Conservation (phyloP, 1,140 invertebrate genomes). For the Aphelenchoides fujianensis region DNA sequence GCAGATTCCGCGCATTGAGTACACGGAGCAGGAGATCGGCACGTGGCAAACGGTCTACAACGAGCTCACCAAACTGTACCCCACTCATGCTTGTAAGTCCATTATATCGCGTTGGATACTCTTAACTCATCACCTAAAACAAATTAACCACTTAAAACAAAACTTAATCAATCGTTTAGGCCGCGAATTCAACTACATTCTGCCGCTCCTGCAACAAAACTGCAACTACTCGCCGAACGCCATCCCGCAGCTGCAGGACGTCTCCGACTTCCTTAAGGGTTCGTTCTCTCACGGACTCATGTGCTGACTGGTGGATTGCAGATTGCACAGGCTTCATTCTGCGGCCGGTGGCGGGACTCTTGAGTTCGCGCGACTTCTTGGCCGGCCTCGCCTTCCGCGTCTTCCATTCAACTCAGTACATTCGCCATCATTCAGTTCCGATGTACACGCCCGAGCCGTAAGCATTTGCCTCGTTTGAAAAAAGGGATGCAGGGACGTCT, state of each 20-base stretch:
- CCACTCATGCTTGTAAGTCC: constrained; percentile 93
- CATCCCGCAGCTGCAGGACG: constrained; percentile 93
- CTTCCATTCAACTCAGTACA: constrained; percentile 98
- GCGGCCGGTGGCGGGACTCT: constrained; percentile 88
- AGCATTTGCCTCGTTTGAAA: constrained; percentile 53
- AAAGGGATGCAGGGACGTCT: too few relatives aligned
- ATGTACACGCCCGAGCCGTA: constrained; percentile 93
- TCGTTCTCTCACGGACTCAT: too few relatives aligned
- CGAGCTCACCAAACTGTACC: constrained; percentile 81
- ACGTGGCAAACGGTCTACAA: constrained; percentile 79
- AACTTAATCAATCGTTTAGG: too few relatives aligned
- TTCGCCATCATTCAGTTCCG: constrained; percentile 85
- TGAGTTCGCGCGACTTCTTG: constrained; percentile 94
- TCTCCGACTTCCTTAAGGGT: constrained; percentile 96
- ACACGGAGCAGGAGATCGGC: constrained; percentile 84
- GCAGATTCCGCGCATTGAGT: constrained; percentile 82
- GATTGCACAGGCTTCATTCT: constrained; percentile 94
- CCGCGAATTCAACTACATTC: constrained; percentile 93
- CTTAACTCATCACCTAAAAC: too few relatives aligned
- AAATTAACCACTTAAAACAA: too few relatives aligned
- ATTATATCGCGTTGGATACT: too few relatives aligned
- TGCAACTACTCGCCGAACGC: constrained; percentile 94
- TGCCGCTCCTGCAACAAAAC: constrained; percentile 89
- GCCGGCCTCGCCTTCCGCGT: constrained; percentile 94
- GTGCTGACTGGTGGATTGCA: too few relatives aligned